Base-by-base conservation (phyloP, 2,113 vertebrate species). In the Rhinoptilus africanus region DNA sequence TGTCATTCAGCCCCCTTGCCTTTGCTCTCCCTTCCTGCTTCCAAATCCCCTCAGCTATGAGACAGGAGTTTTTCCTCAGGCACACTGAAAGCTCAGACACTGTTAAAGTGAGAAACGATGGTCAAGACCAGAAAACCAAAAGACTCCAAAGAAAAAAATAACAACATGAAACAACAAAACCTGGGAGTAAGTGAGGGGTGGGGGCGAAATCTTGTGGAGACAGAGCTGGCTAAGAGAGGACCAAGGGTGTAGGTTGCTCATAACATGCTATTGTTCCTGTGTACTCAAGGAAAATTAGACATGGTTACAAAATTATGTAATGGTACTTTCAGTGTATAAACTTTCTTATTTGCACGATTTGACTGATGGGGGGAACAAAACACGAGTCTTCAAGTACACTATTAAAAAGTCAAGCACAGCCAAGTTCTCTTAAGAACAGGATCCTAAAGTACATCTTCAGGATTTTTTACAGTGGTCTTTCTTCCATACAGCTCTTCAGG, bases 71-170 rank as follows among this genome's bases (percentile, higher is more conserved):
- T 75, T 84, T 28, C 9, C 9, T 43, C 23, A 39, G 20, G 20
- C 32, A 67, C 35, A 27, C 26, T 57, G 59, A 72, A 73, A 83
- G 10, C 27, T 59, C 23, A 41, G 41, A 35, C 21, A 34, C 23
- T 0, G 0, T 39, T 85, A 10, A 72, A 62, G 18, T 32, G 27
- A 64, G 32, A 54, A 86, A 53, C 4, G 5, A 43, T 2, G 74
- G 39, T 18, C 32, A 77, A 59, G 20, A 60, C 28, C 27, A 66
- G 75, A 77, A 78, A 91, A 91, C 13, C 37, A 66, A 63, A 59
- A 83, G 24, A 28, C 15, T 43, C 3, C 11, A 12, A 51, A 54
- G 20, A 43, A 6, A 3, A 37, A 43, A 57, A 77, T 4, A 30
- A 15, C 18, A 43, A 14, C 12, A 8, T 8, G 4, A 41, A 26